A percentile compares a stretch with the other conserved stretches of the same genome.
phyloP scores from a whole-genome alignment of 2,797 vertebrate genomes.

The Cheirogaleus major region DNA sequence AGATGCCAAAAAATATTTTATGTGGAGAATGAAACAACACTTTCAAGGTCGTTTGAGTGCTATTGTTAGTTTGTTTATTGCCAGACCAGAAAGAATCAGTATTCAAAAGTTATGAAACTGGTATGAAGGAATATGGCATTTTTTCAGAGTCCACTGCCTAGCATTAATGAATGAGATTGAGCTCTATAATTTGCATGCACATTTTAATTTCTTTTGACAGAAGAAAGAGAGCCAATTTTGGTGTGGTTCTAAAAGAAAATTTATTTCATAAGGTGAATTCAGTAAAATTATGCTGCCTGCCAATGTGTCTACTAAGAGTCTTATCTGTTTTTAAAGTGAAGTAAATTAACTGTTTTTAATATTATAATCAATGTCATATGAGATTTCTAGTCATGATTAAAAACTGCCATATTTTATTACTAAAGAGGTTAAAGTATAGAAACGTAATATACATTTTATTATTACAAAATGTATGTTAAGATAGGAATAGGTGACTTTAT shows the following conservation, averaged over 20 bases:
- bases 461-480: conserved; percentile 54
- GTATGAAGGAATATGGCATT: not conserved
- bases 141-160: not conserved
- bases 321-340: conserved; percentile 69
- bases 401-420: conserved; percentile 55
- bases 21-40: not conserved
- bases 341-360: conserved; percentile 65
- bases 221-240: conserved; percentile 47
- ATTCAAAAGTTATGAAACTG: conserved; percentile 13
- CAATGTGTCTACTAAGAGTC: conserved; percentile 42
- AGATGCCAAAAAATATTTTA: not conserved
- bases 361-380: conserved; percentile 62
- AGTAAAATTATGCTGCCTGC: conserved; percentile 54
- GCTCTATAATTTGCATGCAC: conserved; percentile 53
- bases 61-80: not conserved
- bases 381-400: conserved; percentile 59
- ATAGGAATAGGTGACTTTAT: conserved; percentile 25
- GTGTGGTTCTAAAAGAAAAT: conserved; percentile 55
- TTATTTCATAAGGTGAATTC: conserved; percentile 66
- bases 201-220: conserved; percentile 66
- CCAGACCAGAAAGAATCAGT: not conserved
- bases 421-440: conserved; percentile 55
- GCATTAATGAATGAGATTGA: conserved; percentile 44
- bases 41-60: conserved; percentile 13
- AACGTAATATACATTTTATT: conserved; percentile 50